Percentiles rank a stretch among this genome's conserved stretches.
phyloP scores from a whole-genome alignment of 2,888 invertebrate genomes.

The Napeogenes sylphis region DNA sequence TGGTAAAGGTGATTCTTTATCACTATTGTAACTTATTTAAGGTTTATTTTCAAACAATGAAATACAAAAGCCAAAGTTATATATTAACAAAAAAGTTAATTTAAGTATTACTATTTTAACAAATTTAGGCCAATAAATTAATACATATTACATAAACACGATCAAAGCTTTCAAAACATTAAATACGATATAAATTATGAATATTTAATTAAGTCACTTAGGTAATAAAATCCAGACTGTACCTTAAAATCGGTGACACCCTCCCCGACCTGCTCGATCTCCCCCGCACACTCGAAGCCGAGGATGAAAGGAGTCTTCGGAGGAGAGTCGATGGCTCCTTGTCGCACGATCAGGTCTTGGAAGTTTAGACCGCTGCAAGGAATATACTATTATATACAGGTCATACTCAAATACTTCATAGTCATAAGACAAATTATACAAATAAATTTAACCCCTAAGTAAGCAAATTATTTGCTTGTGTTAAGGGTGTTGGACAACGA shows the following conservation, averaged over 20 bases:
- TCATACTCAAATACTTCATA: background rate
- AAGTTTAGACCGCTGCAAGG: conserved; percentile 88
- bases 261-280: conserved; percentile 87
- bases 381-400: background rate
- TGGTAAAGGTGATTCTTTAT: no score
- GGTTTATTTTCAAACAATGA: no score
- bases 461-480: no score
- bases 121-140: no score
- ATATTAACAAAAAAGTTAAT: no score
- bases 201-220: background rate
- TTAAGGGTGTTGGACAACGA: no score
- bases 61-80: no score
- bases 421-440: no score
- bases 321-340: conserved; percentile 90
- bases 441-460: no score
- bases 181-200: background rate
- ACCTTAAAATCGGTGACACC: conserved; percentile 88
- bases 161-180: background rate
- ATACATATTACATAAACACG: background rate
- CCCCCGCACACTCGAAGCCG: conserved; percentile 93
- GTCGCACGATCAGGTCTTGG: conserved; percentile 92
- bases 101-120: no score
- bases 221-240: conserved; percentile 20
- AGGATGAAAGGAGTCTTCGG: conserved; percentile 94
- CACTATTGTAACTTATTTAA: no score